Evolutionary conservation across 2,888 invertebrate species (phyloP).

Genomic region (Furcula furcula): DNA sequence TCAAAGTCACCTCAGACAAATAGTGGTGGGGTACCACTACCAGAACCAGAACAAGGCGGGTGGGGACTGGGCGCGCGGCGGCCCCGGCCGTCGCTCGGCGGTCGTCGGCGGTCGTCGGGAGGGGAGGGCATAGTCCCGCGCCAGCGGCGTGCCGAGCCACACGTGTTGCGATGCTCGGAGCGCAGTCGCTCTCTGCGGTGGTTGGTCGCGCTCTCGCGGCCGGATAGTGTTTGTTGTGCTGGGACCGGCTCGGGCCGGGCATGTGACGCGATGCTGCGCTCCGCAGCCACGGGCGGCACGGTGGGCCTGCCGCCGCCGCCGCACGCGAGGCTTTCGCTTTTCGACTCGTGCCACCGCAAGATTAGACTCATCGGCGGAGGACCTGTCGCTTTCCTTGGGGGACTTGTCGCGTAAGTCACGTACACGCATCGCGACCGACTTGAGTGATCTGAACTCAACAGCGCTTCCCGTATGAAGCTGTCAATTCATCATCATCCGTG

Average conservation of each 20-base stretch:
- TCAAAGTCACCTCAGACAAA: conserved; percentile 40
- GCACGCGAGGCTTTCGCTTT: conserved; percentile 83
- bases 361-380: conserved; percentile 86
- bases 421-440: neutral
- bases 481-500: too few relatives aligned
- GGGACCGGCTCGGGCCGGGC: conserved; percentile 39
- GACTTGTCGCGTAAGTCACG: conserved; percentile 86
- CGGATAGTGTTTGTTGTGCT: conserved; percentile 27
- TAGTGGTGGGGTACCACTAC: conserved; percentile 17
- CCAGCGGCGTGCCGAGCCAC: conserved; percentile 54
- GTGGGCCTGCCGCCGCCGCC: conserved; percentile 66
- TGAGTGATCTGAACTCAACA: neutral
- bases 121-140: conserved; percentile 65
- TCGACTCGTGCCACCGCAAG: conserved; percentile 88
- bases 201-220: conserved; percentile 49
- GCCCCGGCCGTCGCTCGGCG: conserved; percentile 21
- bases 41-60: conserved; percentile 8
- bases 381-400: conserved; percentile 84
- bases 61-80: conserved; percentile 53
- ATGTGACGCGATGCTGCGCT: conserved; percentile 54
- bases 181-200: conserved; percentile 63
- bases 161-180: conserved; percentile 81
- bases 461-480: too few relatives aligned
- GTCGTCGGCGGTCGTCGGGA: too few relatives aligned
- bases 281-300: conserved; percentile 74